Evolutionary conservation across 1,140 invertebrate genomes (phyloP), one percentile per base, ranked within the genome.

Genomic region (Solen grandis): DNA sequence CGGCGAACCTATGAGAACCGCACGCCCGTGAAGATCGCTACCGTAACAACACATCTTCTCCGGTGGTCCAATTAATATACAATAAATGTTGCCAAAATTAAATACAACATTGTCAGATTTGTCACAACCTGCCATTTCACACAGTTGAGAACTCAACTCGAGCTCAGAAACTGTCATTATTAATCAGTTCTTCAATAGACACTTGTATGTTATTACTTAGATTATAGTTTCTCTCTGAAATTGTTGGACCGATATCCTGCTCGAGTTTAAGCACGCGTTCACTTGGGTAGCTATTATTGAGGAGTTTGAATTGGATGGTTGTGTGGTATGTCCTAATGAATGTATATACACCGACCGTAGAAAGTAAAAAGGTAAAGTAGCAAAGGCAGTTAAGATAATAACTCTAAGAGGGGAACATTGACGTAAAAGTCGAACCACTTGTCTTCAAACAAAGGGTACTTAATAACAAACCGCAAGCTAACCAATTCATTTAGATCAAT

Each of bases 61-160:
- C 54, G 75, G 75, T 78, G 75, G 75, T 78, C 75, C 75, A 78
- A 78, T 78, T 78, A 60, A 31, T 59, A 66, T 22, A 57, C 75
- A 78, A 78, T 59, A 59, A 66, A 68, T 52, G 52, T 68, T 69
- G 35, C 41, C 35, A 68, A 69, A 68, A 69, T 68, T 78, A 69
- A 66, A 78, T 78, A 78, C 75, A 22, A 60, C 63, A 78, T 66
- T 78, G 75, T 78, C 75, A 78, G 69, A 78, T 69, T 78, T 78
- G 75, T 78, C 63, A 78, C 75, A 36, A 69, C 29, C 33, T 46
- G n/a, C 29, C 27, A 19, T 72, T n/a, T 60, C 22, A 46, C 5
- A 5, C 29, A 10, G 19, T 66, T 35, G 29, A 27, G 35, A 35
- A 1, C 27, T 19, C n/a, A 35, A 35, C 27, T 35, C 2, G n/a